Base-by-base conservation (phyloP, 2,888 invertebrate species). In the Chirona hameri region DNA sequence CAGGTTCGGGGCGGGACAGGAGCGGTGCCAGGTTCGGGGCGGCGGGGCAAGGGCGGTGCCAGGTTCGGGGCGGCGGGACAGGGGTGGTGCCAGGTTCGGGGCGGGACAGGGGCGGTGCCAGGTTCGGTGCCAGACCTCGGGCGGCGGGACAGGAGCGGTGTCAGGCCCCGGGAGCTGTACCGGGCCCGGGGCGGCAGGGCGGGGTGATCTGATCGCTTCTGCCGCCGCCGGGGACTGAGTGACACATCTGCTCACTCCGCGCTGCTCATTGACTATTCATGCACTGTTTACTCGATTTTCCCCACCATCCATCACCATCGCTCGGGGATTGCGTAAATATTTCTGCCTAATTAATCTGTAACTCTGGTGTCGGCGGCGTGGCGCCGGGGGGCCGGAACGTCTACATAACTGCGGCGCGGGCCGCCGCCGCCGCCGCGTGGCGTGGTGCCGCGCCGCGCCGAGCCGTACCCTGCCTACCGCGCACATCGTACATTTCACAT, bases 291-390 rank as follows among this genome's bases (percentile, higher is more conserved):
- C 76, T 21, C 76, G 39, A 46, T 21, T 46, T 24, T 3, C 39
- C 18, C 27, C 46, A 10, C 24, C 39, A 24, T 76, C 76, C 31
- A 46, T 76, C 76, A 76, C 21, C 76, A 76, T 76, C 76, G 24
- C 76, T 76, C 76, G 24, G 0, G 46, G 39, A 46, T 76, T 76
- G 46, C 76, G 76, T 76, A 76, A 76, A 76, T 76, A 76, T 76
- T 76, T 76, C 76, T 76, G 76, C 24, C 76, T 76, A 76, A 76
- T 76, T 76, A 76, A 76, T 76, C 76, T 46, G 76, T 76, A 76
- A 76, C 72, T 31, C 18, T 7, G 76, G 39, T 72, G 31, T 29
- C 29, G 39, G 39, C 31, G 72, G 72, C n/a, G 31, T 18, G 21
- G 18, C 72, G 69, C 31, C 31, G 24, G 76, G 72, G 76, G 46